These are phyloP conservation scores for Synanthedon formicaeformis DNA, from an alignment of 2,888 invertebrate species.

Conservation along the genomic window DNA sequence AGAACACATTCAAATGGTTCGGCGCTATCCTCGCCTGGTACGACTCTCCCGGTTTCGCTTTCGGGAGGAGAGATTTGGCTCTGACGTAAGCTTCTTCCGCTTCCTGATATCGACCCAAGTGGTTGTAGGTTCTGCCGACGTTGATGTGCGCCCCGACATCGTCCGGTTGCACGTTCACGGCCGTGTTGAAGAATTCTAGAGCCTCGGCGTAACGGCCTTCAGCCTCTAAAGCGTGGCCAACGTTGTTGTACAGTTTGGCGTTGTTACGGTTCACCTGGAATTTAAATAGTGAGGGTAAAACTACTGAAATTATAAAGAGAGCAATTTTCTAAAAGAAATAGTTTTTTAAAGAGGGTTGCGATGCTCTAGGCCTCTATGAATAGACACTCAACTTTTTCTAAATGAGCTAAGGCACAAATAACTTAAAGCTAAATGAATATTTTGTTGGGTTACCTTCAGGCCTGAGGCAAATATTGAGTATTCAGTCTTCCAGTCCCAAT, in stretches of 20 bases:
- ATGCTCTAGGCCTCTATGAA: too few relatives aligned
- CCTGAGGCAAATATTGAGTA: slow-evolving; percentile 95
- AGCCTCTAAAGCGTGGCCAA: slow-evolving; percentile 93
- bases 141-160: slow-evolving; percentile 98
- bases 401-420: too few relatives aligned
- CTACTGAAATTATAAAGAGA: background rate
- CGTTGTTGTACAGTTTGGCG: slow-evolving; percentile 97
- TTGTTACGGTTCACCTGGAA: slow-evolving; percentile 86
- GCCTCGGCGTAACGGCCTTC: slow-evolving; percentile 79
- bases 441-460: slow-evolving; percentile 57
- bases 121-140: slow-evolving; percentile 94
- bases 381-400: too few relatives aligned
- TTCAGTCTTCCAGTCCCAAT: slow-evolving; percentile 94
- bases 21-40: slow-evolving; percentile 97
- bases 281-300: slow-evolving; percentile 19
- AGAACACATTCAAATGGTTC: slow-evolving; percentile 94
- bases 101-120: slow-evolving; percentile 78
- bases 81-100: slow-evolving; percentile 93
- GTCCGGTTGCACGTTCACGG: slow-evolving; percentile 92
- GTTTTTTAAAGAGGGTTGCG: too few relatives aligned
- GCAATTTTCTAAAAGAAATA: too few relatives aligned
- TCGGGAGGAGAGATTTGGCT: slow-evolving; percentile 89
- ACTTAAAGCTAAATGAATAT: too few relatives aligned
- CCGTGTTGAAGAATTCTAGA: slow-evolving; percentile 90
- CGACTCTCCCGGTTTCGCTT: slow-evolving; percentile 92